These are phyloP conservation scores for Sceliomorpha sp. DNA, from an alignment of 2,888 invertebrate species.

Conservation along the genomic window DNA sequence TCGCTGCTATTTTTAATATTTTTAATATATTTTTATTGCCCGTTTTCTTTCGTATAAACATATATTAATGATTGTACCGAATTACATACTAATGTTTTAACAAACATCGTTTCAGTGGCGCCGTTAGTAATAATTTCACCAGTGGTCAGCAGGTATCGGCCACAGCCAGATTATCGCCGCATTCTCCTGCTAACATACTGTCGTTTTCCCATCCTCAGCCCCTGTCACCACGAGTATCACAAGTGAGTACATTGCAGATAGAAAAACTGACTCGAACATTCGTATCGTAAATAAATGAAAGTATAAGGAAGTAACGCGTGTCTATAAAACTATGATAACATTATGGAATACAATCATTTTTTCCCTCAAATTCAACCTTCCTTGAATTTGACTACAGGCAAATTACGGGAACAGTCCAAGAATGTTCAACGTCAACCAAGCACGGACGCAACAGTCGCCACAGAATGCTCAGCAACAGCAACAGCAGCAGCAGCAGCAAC, in stretches of 20 bases:
- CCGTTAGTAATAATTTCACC: slow-evolving; percentile 79
- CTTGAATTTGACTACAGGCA: slow-evolving; percentile 60
- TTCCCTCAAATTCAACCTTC: slow-evolving; percentile 7
- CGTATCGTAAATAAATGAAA: too few species aligned
- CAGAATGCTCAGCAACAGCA: slow-evolving; percentile 78
- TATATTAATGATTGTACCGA: too few species aligned
- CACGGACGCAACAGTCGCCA: slow-evolving; percentile 81
- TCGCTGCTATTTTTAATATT: too few species aligned
- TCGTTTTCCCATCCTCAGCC: slow-evolving; percentile 82
- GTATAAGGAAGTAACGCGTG: too few species aligned
- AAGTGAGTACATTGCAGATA: slow-evolving; percentile 74
- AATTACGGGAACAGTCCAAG: slow-evolving; percentile 77
- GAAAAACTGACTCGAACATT: slow-evolving; percentile 8
- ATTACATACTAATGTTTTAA: too few species aligned
- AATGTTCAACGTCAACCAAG: slow-evolving; percentile 79
- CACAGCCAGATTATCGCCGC: slow-evolving; percentile 83
- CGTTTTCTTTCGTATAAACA: too few species aligned
- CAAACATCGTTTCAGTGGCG: slow-evolving; percentile 61
- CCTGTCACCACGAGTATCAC: slow-evolving; percentile 82
- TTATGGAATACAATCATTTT: too few species aligned
- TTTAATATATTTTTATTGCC: background rate
- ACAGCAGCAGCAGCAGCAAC: slow-evolving; percentile 87
- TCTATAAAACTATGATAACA: too few species aligned
- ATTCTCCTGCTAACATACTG: slow-evolving; percentile 79
- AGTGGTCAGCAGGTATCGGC: slow-evolving; percentile 78